Percentiles rank a stretch among this genome's conserved stretches.
phyloP scores from a whole-genome alignment of 2,797 vertebrate species.

The Manis javanica region DNA sequence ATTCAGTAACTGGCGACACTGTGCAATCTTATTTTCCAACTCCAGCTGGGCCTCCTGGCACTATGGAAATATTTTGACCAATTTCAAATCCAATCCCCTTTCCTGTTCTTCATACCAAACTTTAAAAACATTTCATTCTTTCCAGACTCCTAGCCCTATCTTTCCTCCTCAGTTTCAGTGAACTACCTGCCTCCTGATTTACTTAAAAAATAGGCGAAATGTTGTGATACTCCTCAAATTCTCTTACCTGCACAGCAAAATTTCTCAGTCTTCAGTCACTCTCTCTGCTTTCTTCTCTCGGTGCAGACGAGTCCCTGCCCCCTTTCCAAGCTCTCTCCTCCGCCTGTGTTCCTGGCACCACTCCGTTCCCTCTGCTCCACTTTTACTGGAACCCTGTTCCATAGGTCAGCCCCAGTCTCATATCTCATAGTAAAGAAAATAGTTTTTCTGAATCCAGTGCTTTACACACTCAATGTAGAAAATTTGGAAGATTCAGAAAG shows the following conservation, averaged over 20 bases:
- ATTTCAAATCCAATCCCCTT: neutral
- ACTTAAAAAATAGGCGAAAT: neutral
- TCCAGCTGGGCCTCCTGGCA: neutral
- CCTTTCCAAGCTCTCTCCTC: neutral
- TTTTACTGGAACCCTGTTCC: neutral
- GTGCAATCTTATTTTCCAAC: fast-evolving
- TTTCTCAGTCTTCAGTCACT: neutral
- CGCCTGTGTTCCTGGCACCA: neutral
- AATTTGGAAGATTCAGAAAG: neutral
- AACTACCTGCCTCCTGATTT: neutral
- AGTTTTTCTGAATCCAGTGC: neutral
- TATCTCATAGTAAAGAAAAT: neutral
- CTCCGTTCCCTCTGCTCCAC: neutral
- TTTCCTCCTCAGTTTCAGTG: neutral
- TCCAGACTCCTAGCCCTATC: neutral
- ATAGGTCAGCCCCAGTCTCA: neutral
- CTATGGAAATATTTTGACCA: neutral
- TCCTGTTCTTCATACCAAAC: neutral
- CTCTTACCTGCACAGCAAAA: neutral
- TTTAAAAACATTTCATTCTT: neutral
- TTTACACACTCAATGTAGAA: neutral
- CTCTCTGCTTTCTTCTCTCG: neutral
- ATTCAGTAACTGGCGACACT: neutral
- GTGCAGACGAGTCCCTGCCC: fast-evolving
- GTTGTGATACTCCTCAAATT: neutral